Evolutionary conservation across 2,113 vertebrate species (phyloP), one percentile per base, ranked within the genome.

Genomic region (Variabilichromis moorii): DNA sequence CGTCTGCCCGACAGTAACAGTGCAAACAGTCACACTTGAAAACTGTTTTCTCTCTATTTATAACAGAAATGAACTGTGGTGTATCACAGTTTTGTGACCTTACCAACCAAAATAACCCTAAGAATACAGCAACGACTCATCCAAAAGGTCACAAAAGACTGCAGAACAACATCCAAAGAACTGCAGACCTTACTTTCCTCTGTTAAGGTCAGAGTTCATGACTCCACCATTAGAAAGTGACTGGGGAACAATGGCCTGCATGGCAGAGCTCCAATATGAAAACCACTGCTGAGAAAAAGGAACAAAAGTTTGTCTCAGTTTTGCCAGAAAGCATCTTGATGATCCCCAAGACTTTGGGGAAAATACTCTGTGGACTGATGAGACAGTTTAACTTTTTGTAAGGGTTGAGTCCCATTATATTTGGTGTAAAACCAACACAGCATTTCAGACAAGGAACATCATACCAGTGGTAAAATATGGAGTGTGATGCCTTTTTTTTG

Each of bases 261-360:
- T 53, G 19, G 19, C n/a, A 54, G 51, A 21, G 19, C 19, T 54
- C 51, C 51, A 54, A 3, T 21, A 54, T 54, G 9, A 54, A 21
- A 54, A 54, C 51, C 1, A 54, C n/a, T 21, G 5, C n/a, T 54
- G 51, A 53, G 51, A 0, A 53, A 53, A 53, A 53, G 51, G 9
- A 53, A 21, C 51, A 53, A 53, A n/a, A 5, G 50, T 0, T 53
- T 0, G 0, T 53, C 50, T 53, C 50, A 53, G 50, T n/a, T 53
- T 54, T 21, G n/a, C 51, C 51, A 54, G 51, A 54, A 54, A 21
- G 19, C 51, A 54, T 3, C n/a, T 21, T 54, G 53, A 54, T 24
- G n/a, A 54, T 6, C 51, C 9, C n/a, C 51, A 54, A 54, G 10
- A 54, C n/a, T 54, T 54, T 54, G 53, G 53, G 53, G 6, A 54